Conservation (phyloP, 2,797 vertebrate species). For the Myoxocephalus aenaeus region DNA sequence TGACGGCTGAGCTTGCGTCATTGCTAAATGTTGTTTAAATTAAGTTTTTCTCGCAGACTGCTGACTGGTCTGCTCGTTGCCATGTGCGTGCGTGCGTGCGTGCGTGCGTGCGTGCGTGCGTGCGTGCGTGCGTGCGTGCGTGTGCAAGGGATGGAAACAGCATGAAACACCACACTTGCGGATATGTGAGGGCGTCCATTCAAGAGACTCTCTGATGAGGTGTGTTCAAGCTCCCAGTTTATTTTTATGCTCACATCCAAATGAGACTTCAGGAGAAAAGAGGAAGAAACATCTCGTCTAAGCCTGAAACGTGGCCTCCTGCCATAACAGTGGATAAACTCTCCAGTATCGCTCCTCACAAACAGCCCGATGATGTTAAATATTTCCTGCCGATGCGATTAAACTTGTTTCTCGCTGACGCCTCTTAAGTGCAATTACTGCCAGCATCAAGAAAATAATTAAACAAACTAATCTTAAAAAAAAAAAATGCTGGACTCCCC, state of each 20-base stretch:
- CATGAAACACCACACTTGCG: background rate
- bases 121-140: background rate
- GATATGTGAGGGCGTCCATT: background rate
- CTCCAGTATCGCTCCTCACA: slow-evolving; percentile 27
- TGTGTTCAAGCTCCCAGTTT: slow-evolving; percentile 14
- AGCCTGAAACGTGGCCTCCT: slow-evolving; percentile 14
- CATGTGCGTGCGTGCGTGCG: background rate
- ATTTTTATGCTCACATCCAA: background rate
- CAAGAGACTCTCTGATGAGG: slow-evolving; percentile 11
- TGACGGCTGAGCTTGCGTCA: slow-evolving; percentile 50
- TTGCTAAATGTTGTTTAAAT: slow-evolving; percentile 63
- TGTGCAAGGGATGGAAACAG: background rate
- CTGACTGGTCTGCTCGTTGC: too few relatives aligned
- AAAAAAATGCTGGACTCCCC: slow-evolving; percentile 4
- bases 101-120: background rate
- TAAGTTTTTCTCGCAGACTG: slow-evolving; percentile 49
- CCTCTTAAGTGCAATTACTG: slow-evolving; percentile 62
- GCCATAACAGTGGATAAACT: background rate
- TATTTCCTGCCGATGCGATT: slow-evolving; percentile 60
- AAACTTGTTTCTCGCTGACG: slow-evolving; percentile 54
- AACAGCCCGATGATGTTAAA: slow-evolving; percentile 59
- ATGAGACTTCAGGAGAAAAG: background rate
- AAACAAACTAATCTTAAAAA: slow-evolving; percentile 43
- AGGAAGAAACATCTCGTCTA: background rate
- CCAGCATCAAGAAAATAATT: slow-evolving; percentile 51